A percentile compares a stretch with the other conserved stretches of the same genome.
phyloP scores from a whole-genome alignment of 2,888 invertebrate genomes.

The Oxycera nigricornis region DNA sequence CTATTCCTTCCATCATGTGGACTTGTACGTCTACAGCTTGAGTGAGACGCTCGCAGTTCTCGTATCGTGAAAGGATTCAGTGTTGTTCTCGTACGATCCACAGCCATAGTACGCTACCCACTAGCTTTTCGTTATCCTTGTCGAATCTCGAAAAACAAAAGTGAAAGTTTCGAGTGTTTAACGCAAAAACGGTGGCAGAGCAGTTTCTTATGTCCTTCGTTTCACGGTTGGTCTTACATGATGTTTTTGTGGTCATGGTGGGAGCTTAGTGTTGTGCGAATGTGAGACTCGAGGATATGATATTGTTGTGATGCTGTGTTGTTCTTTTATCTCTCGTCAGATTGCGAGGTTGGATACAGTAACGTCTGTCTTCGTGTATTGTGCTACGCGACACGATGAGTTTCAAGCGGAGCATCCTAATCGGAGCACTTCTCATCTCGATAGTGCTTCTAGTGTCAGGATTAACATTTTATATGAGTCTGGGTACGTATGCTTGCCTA shows the following conservation, averaged over 20 bases:
- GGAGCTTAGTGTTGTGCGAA: conserved; percentile 27
- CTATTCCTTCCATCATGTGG: neutral
- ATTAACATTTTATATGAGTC: conserved; percentile 59
- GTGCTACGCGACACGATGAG: conserved; percentile 42
- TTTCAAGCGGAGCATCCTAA: conserved; percentile 55
- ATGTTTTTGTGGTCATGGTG: conserved; percentile 29
- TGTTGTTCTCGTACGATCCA: neutral
- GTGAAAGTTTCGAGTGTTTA: conserved; percentile 38
- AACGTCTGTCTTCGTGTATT: conserved; percentile 3
- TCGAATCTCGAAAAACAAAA: conserved; percentile 23
- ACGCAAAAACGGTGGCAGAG: conserved; percentile 9
- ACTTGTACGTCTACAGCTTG: neutral
- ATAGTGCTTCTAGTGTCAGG: conserved; percentile 56
- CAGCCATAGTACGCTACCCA: neutral
- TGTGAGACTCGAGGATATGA: conserved; percentile 24
- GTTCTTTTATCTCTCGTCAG: conserved; percentile 24
- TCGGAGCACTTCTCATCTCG: conserved; percentile 57
- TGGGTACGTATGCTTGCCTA: conserved; percentile 53
- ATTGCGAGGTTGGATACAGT: conserved; percentile 20
- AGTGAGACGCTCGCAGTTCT: neutral
- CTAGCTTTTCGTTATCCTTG: neutral
- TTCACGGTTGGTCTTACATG: conserved; percentile 7
- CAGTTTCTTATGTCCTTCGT: conserved; percentile 30
- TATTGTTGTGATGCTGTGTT: conserved; percentile 30
- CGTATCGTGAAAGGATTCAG: neutral